phyloP scores from a whole-genome alignment of 2,888 invertebrate species.

The Macrosoma leucophasiata region DNA sequence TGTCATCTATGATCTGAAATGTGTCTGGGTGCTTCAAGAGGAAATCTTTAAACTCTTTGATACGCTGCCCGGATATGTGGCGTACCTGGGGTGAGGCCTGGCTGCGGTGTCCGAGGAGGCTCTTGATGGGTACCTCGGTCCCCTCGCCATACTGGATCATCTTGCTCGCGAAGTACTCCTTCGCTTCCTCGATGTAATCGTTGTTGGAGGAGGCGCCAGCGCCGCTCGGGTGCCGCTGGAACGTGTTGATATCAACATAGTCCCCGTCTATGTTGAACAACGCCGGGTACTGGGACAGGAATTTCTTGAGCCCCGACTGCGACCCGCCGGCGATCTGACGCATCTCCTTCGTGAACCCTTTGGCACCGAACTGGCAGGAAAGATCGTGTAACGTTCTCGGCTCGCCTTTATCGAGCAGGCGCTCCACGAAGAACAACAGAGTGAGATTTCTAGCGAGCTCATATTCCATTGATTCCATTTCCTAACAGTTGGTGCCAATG shows the following conservation, averaged over 20 bases:
- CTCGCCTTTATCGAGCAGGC: constrained; percentile 96
- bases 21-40: constrained; percentile 88
- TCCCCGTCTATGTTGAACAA: constrained; percentile 97
- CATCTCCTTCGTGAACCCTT: constrained; percentile 99
- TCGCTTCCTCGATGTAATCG: constrained; percentile 96
- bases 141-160: constrained; percentile 96
- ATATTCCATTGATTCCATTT: constrained; percentile 95
- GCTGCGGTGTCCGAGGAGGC: constrained; percentile 95
- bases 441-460: constrained; percentile 96
- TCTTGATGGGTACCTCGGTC: constrained; percentile 97
- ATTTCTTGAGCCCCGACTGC: constrained; percentile 97
- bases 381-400: constrained; percentile 97
- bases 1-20: constrained; percentile 90
- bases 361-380: constrained; percentile 99
- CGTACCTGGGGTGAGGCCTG: constrained; percentile 98
- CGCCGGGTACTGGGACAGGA: constrained; percentile 96
- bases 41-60: constrained; percentile 95
- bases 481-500: constrained; percentile 74
- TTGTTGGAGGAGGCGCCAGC: constrained; percentile 81
- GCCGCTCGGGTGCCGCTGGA: constrained; percentile 77
- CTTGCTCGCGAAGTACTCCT: constrained; percentile 97
- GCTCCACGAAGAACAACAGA: constrained; percentile 98
- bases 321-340: constrained; percentile 96
- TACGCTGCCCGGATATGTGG: constrained; percentile 95
- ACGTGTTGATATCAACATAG: constrained; percentile 89